phyloP scores from a whole-genome alignment of 2,888 invertebrate species.

The Macroteleia sp. region DNA sequence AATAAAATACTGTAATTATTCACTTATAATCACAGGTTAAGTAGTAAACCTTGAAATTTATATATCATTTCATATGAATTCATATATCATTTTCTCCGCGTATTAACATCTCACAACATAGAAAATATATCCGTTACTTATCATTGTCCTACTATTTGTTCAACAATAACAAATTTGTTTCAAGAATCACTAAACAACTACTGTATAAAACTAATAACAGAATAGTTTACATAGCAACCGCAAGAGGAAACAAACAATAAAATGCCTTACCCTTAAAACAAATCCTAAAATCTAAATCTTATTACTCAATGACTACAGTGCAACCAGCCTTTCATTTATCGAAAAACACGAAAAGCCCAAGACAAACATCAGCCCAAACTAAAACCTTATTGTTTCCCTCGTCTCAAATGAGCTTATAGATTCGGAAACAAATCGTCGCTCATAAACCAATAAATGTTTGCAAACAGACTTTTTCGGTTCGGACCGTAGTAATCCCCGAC shows the following conservation, averaged over 20 bases:
- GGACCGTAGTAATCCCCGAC: constrained; percentile 14
- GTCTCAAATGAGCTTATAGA: constrained; percentile 35
- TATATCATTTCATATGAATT: no score
- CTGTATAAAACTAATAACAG: no score
- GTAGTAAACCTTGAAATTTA: no score
- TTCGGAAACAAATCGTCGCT: constrained; percentile 35
- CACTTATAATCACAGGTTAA: no score
- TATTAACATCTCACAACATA: no score
- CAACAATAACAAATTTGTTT: no score
- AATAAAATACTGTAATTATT: no score
- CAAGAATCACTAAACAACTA: no score
- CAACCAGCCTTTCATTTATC: neutral
- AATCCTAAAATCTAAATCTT: constrained; percentile 17
- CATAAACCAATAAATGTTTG: constrained; percentile 60
- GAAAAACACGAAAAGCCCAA: constrained; percentile 1
- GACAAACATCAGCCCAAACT: constrained; percentile 1
- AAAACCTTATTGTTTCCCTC: constrained; percentile 20
- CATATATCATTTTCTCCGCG: no score
- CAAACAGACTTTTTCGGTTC: constrained; percentile 29
- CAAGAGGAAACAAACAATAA: constrained; percentile 32
- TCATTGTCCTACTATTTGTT: no score
- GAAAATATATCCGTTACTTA: no score
- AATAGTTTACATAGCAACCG: no score
- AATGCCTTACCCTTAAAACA: constrained; percentile 6
- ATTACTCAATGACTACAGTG: neutral